Conservation (phyloP, 2,113 vertebrate genomes). For the Zosterops hypoxanthus region DNA sequence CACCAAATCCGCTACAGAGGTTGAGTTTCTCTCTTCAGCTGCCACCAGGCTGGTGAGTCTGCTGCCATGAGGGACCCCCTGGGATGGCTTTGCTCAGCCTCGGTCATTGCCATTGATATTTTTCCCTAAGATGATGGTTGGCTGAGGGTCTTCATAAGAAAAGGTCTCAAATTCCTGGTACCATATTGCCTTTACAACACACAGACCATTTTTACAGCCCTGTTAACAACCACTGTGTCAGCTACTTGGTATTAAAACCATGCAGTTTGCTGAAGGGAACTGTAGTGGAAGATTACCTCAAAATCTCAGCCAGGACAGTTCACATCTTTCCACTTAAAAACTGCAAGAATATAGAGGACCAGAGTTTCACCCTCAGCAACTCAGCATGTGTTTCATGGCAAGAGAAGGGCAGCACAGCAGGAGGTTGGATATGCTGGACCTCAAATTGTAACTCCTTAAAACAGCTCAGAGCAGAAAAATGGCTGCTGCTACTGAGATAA, state of each 20-base stretch:
- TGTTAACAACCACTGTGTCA: not conserved
- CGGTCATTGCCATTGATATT: fast-evolving
- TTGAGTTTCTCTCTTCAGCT: not conserved
- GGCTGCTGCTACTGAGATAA: not conserved
- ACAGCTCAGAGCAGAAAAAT: not conserved
- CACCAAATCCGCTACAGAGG: fast-evolving
- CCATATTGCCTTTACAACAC: not conserved
- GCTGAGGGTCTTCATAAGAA: not conserved
- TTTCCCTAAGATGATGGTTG: not conserved
- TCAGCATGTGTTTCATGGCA: not conserved
- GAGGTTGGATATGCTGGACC: not conserved
- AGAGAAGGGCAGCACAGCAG: not conserved
- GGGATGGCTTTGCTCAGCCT: not conserved
- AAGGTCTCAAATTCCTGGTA: not conserved
- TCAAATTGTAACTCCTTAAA: not conserved
- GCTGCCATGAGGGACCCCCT: not conserved
- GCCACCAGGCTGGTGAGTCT: fast-evolving
- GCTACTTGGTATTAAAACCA: not conserved
- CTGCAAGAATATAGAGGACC: not conserved
- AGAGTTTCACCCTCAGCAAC: not conserved
- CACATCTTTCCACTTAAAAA: not conserved
- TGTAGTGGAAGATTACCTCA: not conserved
- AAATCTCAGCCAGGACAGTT: not conserved
- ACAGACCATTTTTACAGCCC: fast-evolving
- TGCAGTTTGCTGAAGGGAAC: not conserved